Evolutionary conservation across 2,113 vertebrate genomes (phyloP).

Genomic region (Taurulus bubalis): DNA sequence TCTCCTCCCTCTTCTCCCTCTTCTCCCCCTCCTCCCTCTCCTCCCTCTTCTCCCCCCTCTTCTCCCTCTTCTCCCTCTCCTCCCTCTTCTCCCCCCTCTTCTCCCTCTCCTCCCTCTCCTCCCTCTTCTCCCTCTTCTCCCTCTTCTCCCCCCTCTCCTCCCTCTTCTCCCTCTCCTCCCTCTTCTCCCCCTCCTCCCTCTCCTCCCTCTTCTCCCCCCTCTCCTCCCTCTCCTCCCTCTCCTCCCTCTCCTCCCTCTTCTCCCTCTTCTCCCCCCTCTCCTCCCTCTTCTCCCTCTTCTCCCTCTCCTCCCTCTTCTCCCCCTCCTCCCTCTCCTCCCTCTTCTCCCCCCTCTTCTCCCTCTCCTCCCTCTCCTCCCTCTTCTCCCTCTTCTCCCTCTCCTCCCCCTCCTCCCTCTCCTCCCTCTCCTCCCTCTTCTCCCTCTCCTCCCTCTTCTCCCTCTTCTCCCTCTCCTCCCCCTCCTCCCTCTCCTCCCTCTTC

Average conservation of each 20-base stretch:
- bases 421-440: neutral
- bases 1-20: neutral
- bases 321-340: neutral
- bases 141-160: neutral
- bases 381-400: neutral
- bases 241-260: neutral
- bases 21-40: neutral
- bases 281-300: neutral
- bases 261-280: too few species aligned
- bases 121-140: constrained; percentile 11
- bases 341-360: neutral
- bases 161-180: neutral
- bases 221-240: neutral
- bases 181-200: neutral
- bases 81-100: neutral
- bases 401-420: neutral
- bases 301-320: neutral
- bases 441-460: constrained; percentile 4
- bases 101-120: neutral
- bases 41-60: neutral
- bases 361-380: neutral
- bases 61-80: neutral
- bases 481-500: neutral
- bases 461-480: neutral
- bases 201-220: neutral